phyloP scores from a whole-genome alignment of 2,113 vertebrate genomes.

The Malaclemys terrapin region DNA sequence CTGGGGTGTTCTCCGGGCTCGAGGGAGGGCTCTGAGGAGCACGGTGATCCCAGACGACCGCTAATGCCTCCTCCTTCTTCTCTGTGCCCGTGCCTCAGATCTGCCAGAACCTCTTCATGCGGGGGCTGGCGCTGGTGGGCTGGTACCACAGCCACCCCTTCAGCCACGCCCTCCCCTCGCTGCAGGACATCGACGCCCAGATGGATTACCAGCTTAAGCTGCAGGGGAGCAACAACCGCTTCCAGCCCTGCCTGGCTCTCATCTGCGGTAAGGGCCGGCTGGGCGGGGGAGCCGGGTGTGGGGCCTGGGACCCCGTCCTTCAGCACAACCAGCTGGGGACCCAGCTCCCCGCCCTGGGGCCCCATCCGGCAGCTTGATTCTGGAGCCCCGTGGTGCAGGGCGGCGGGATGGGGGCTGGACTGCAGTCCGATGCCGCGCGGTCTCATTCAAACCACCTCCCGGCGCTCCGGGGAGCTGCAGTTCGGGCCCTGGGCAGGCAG shows the following conservation, averaged over 20 bases:
- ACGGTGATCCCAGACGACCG: rapidly evolving
- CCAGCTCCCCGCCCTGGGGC: background rate
- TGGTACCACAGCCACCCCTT: slow-evolving; percentile 99
- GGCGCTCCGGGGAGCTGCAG: background rate
- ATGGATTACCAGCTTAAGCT: slow-evolving; percentile 97
- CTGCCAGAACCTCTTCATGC: slow-evolving; percentile 94
- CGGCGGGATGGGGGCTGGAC: background rate
- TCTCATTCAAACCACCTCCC: background rate
- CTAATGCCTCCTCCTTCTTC: rapidly evolving
- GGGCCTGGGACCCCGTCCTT: rapidly evolving
- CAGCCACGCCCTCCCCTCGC: slow-evolving; percentile 90
- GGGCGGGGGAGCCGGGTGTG: rapidly evolving
- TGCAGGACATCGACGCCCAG: slow-evolving; percentile 95
- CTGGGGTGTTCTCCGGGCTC: too few species aligned
- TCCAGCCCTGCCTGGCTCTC: slow-evolving; percentile 95
- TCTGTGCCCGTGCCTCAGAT: slow-evolving; percentile 78
- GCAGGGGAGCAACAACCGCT: slow-evolving; percentile 93
- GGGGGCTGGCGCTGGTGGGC: slow-evolving; percentile 93
- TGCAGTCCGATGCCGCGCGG: rapidly evolving
- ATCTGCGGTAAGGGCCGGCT: slow-evolving; percentile 86
- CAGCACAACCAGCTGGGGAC: too few species aligned
- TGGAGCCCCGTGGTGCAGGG: background rate
- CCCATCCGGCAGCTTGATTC: background rate
- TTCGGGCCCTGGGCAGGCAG: rapidly evolving
- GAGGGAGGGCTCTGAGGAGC: too few species aligned